A percentile compares a stretch with the other conserved stretches of the same genome.
Conservation (phyloP, 2,888 invertebrate species). For the Uloborus plumipes region DNA sequence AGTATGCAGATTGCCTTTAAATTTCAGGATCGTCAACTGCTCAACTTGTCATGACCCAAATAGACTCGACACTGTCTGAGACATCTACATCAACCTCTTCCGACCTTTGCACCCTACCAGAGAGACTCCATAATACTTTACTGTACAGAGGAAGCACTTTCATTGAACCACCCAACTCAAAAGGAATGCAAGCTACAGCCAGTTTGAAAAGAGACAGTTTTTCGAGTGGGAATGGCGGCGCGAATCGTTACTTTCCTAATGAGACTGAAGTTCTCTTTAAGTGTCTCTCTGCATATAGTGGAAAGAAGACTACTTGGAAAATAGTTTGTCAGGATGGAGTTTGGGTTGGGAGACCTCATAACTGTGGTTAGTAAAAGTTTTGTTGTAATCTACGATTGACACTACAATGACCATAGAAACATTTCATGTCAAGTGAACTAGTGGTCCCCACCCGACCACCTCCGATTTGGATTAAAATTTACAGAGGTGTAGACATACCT, state of each 20-base stretch:
- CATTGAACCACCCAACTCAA: slow-evolving; percentile 24
- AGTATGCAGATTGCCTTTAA: background rate
- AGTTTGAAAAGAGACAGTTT: slow-evolving; percentile 17
- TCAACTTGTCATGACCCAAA: background rate
- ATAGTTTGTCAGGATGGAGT: slow-evolving; percentile 86
- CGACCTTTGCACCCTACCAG: slow-evolving; percentile 48
- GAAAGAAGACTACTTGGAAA: slow-evolving; percentile 86
- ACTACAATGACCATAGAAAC: too few relatives aligned
- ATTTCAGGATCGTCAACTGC: too few relatives aligned
- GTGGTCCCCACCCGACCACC: too few relatives aligned
- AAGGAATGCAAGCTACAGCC: background rate
- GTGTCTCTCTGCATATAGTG: slow-evolving; percentile 82
- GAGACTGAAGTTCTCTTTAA: slow-evolving; percentile 87
- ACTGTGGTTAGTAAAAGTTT: slow-evolving; percentile 78
- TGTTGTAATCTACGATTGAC: too few relatives aligned
- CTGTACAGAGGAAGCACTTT: slow-evolving; percentile 59
- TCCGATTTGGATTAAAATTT: too few relatives aligned
- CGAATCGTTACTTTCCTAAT: slow-evolving; percentile 75
- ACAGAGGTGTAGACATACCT: too few relatives aligned
- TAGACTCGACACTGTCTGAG: slow-evolving; percentile 1
- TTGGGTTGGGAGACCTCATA: slow-evolving; percentile 86
- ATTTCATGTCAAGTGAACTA: too few relatives aligned
- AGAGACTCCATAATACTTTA: slow-evolving; percentile 51
- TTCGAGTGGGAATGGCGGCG: background rate
- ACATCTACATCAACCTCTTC: background rate